Evolutionary conservation across 2,888 invertebrate genomes (phyloP), one percentile per base, ranked within the genome.

Genomic region (Drosophila paracracens): DNA sequence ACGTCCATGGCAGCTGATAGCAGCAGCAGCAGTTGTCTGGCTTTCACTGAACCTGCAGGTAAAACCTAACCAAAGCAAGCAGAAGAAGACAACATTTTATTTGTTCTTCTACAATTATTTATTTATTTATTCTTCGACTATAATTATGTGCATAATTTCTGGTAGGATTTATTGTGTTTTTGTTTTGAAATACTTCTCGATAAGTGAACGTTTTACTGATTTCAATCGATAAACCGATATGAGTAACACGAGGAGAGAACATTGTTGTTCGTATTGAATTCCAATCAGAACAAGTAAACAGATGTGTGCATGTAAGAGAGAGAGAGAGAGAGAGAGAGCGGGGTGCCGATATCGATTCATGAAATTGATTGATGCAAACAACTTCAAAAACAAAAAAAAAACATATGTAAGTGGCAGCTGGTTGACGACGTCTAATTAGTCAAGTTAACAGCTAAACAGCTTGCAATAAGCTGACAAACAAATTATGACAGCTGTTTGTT

Each of bases 21-120:
- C 69, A 74, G 38, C 46, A 46, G 54, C 36, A n/a, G 54, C 57
- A 57, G 21, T 75, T 66, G 70, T 58, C 70, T 79, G 82, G 76
- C 82, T 74, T 72, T 88, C 73, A 70, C 67, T 59, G 83, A 86
- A 73, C 70, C 67, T 74, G 65, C 79, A 79, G 90, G 90, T 87
- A 62, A 46, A 46, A 21, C 46, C 16, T 25, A 46, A 25, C 46
- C 50, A 50, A 50, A 50, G 18, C 50, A 50, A 50, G 21, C 21
- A 46, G 21, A 16, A 46, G 21, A 46, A 46, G 46, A 16, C 46
- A 46, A 21, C 16, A 25, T 46, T 46, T 46, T 8, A 21, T 46
- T 46, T 46, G 16, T 16, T 13, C 4, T 4, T 46, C 21, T 4
- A 21, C 13, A 46, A 16, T 25, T 13, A 46, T 16, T 16, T 46